Evolutionary conservation across 2,113 vertebrate species (phyloP), one percentile per base, ranked within the genome.

Genomic region (Rafetus swinhoei): DNA sequence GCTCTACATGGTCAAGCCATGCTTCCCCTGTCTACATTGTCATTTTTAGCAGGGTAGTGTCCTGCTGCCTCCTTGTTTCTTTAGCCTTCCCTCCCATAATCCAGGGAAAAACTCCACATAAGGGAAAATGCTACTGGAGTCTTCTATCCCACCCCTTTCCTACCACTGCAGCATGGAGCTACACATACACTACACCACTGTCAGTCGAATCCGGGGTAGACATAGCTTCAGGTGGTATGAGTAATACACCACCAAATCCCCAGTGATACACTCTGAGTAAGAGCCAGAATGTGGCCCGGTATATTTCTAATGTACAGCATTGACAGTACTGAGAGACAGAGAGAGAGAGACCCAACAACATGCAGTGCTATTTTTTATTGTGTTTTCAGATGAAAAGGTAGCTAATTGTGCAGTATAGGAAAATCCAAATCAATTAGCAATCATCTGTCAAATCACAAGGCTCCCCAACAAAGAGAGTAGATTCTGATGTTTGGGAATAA

Each of bases 351-450:
- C 65, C 9, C 65, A 72, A n/a, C 1, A 21, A 72, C 25, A 1
- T 25, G 27, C 76, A 19, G 15, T 0, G 1, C 6, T 3, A 57
- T 52, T 92, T 72, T 81, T 85, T 56, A 19, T 90, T 82, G 9
- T 72, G 77, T 29, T 88, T 92, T 19, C 79, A 50, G n/a, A 3
- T 60, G 74, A 86, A 52, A 45, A 15, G 35, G 59, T 85, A 88
- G 22, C 45, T 83, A 24, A 2, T 18, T 83, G 53, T 85, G 32
- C 2, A 1, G 1, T 50, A 81, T n/a, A 90, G 16, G 32, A 83
- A 92, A 94, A 87, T 85, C 27, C 65, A 35, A 72, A 16, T 72
- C 32, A n/a, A 72, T 60, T 60, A 60, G 25, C 13, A 25, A 29
- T 29, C 12, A 60, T 72, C 16, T 35, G 16, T 72, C 65, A 35